phyloP scores from a whole-genome alignment of 2,113 vertebrate genomes.

The Gadus chalcogrammus region DNA sequence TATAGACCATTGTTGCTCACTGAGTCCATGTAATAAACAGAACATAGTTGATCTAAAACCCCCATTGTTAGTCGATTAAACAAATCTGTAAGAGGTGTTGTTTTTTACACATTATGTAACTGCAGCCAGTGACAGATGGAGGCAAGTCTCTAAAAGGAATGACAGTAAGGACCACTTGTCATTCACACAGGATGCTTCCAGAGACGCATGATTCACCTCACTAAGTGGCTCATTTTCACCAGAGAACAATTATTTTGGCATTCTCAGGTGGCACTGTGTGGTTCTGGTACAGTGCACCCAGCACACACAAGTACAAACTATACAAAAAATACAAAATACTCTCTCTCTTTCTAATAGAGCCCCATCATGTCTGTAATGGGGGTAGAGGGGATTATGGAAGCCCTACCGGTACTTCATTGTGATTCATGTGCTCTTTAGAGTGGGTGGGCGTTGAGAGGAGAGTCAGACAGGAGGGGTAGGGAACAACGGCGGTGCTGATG shows the following conservation, averaged over 20 bases:
- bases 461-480: slow-evolving; percentile 56
- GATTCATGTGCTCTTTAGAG: slow-evolving; percentile 64
- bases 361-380: slow-evolving; percentile 13
- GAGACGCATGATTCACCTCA: slow-evolving; percentile 52
- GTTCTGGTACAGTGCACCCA: slow-evolving; percentile 3
- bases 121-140: slow-evolving; percentile 49
- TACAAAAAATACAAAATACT: neutral
- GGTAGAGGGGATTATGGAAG: slow-evolving; percentile 30
- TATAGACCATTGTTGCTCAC: too few species aligned
- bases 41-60: neutral
- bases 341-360: slow-evolving; percentile 29
- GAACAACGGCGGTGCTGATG: slow-evolving; percentile 45
- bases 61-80: neutral
- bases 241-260: slow-evolving; percentile 61
- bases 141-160: slow-evolving; percentile 51
- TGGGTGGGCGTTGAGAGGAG: slow-evolving; percentile 69
- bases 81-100: neutral
- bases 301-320: neutral
- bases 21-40: too few species aligned
- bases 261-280: slow-evolving; percentile 36
- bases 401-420: slow-evolving; percentile 43
- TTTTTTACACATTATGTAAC: slow-evolving; percentile 10
- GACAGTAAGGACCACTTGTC: slow-evolving; percentile 54
- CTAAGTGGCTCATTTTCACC: slow-evolving; percentile 54
- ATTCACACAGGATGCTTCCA: slow-evolving; percentile 44